Conservation (phyloP, 2,797 vertebrate species). For the Malacoctenus gilli region DNA sequence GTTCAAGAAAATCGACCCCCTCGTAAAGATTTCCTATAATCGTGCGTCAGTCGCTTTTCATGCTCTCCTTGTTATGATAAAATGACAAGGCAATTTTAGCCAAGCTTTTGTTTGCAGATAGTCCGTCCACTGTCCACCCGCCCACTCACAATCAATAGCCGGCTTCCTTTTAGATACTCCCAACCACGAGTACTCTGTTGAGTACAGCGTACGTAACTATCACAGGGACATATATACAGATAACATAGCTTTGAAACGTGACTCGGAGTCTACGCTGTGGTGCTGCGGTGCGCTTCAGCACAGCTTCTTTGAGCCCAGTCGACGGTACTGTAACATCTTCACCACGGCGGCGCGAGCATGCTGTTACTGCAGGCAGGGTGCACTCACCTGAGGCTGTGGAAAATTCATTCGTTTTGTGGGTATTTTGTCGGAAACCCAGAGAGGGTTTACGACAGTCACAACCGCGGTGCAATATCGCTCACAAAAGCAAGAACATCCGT, state of each 20-base stretch:
- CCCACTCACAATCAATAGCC: slow-evolving; percentile 47
- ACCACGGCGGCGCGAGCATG: not conserved
- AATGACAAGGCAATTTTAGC: slow-evolving; percentile 42
- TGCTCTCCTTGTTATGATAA: slow-evolving; percentile 38
- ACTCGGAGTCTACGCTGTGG: not conserved
- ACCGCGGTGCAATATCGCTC: too few species aligned
- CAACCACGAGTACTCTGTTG: slow-evolving; percentile 10
- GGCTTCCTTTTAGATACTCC: slow-evolving; percentile 27
- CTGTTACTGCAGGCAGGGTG: not conserved
- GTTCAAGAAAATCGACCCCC: slow-evolving; percentile 40
- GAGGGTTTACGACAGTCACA: too few species aligned
- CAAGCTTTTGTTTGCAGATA: slow-evolving; percentile 49
- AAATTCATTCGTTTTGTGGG: too few species aligned
- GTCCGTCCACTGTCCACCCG: slow-evolving; percentile 17
- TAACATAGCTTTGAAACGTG: not conserved
- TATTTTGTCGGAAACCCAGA: not conserved
- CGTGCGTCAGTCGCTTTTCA: slow-evolving; percentile 13
- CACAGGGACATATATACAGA: slow-evolving; percentile 18
- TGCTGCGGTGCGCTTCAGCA: not conserved
- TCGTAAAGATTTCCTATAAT: slow-evolving; percentile 44
- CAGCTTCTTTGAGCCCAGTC: not conserved
- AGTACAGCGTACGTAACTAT: slow-evolving; percentile 23
- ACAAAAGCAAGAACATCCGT: too few species aligned
- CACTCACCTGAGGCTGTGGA: not conserved
- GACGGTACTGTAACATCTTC: not conserved